Percentiles rank a stretch among this genome's conserved stretches.
phyloP scores from a whole-genome alignment of 2,113 vertebrate species.

The Epinephelus fuscoguttatus region DNA sequence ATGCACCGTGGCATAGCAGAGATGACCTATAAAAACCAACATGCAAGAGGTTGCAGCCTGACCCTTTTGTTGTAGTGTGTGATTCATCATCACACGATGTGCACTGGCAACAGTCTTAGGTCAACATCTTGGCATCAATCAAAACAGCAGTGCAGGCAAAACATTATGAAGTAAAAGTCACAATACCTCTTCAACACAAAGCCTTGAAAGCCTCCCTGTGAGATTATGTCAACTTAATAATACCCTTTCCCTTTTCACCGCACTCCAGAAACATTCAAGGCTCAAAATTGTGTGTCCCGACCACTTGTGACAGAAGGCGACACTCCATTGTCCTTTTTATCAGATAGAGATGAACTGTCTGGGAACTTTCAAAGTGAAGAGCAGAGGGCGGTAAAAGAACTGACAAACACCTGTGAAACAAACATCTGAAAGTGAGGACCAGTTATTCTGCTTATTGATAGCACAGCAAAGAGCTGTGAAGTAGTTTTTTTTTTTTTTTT shows the following conservation, averaged over 20 bases:
- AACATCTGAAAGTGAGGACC: conserved; percentile 35
- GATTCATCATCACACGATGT: conserved; percentile 53
- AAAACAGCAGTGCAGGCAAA: conserved; percentile 19
- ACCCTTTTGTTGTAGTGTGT: conserved; percentile 40
- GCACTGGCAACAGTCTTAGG: conserved; percentile 23
- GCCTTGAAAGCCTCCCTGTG: conserved; percentile 26
- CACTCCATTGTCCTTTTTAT: conserved; percentile 38
- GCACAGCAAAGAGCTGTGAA: neutral
- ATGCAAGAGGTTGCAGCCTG: conserved; percentile 46
- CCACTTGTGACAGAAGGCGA: conserved; percentile 46
- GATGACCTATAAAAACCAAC: conserved; percentile 64
- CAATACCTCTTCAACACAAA: conserved; percentile 3
- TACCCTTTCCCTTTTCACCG: conserved; percentile 40
- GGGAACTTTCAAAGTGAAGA: conserved; percentile 9
- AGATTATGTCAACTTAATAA: conserved; percentile 45
- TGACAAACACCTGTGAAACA: conserved; percentile 32
- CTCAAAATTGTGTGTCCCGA: conserved; percentile 14
- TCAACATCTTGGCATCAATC: conserved; percentile 35
- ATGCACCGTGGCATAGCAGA: conserved; percentile 41
- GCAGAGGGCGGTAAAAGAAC: conserved; percentile 1
- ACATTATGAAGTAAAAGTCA: conserved; percentile 33
- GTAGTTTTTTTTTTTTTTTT: too few species aligned
- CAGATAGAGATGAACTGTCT: conserved; percentile 32
- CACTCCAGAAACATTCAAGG: conserved; percentile 52
- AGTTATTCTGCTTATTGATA: neutral